Evolutionary conservation across 1,140 invertebrate genomes (phyloP).

Genomic region (Rhopalosiphum maidis): DNA sequence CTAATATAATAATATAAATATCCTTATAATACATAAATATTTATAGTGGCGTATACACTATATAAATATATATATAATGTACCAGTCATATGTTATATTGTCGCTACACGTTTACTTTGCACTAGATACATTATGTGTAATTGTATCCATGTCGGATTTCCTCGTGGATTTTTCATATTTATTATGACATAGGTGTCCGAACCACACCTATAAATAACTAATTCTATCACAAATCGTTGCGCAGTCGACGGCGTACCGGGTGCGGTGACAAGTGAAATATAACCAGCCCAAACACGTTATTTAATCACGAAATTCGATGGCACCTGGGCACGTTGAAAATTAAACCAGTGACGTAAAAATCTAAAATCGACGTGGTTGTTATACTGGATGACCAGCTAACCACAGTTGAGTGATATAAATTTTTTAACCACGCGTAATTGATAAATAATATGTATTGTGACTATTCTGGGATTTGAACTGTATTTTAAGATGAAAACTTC

Average conservation of each 20-base stretch:
- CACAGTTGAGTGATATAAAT: not conserved
- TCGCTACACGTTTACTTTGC: not conserved
- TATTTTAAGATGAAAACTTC: not conserved
- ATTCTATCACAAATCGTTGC: not conserved
- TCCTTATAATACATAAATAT: too few species aligned
- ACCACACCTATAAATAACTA: not conserved
- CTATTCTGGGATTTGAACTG: not conserved
- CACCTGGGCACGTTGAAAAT: not conserved
- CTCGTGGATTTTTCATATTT: not conserved
- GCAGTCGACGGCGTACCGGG: too few species aligned
- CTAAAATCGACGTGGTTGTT: not conserved
- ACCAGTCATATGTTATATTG: not conserved
- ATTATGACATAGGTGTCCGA: not conserved
- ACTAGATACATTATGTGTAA: not conserved
- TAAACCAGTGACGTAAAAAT: not conserved
- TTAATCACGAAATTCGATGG: not conserved
- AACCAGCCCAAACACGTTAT: conserved; percentile 1
- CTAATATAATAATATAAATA: not conserved
- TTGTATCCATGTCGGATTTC: not conserved
- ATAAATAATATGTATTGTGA: not conserved
- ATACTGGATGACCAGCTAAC: not conserved
- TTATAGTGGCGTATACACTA: not conserved
- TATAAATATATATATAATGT: not conserved
- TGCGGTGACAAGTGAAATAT: not conserved
- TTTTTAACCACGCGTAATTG: not conserved